Base-by-base conservation (phyloP, 2,797 vertebrate species). In the Crax fasciolata region DNA sequence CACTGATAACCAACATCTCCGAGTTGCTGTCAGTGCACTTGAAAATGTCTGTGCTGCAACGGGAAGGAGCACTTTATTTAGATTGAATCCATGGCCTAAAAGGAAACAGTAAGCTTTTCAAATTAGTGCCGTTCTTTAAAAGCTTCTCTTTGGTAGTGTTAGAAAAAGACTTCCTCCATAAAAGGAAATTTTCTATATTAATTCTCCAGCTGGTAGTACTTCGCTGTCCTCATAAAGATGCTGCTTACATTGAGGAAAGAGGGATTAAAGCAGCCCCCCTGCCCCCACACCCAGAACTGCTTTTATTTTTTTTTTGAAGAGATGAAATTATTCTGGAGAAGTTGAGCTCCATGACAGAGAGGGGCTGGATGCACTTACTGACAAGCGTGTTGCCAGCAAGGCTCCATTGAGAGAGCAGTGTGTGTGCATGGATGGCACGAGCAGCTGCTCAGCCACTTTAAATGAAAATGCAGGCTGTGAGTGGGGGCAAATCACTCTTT, bases 101-200 rank as follows among this genome's bases (percentile, higher is more conserved):
- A 94, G 88, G 91, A 95, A 95, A 96, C 92, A 93, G 86, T 96
- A 67, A 92, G 94, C 92, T 95, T 95, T 96, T 93, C 94, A 96
- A 85, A 94, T 96, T 90, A 93, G 72, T 76, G 74, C 44, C 15
- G 70, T 82, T 94, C 92, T 96, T 93, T 95, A 89, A 93, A 95
- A 87, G 87, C 84, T 94, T 93, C 79, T 93, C 48, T 97, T 92
- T 74, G 77, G 54, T 92, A 78, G 61, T 46, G 57, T 84, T 87
- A 77, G 90, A 83, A 95, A 97, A 96, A 90, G 52, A 77, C 70
- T 68, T 95, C 72, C 89, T 89, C 96, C 93, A 72, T 87, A 93
- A 96, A 95, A 96, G 94, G 94, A 92, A 89, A 65, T 90, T 65
- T 82, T 80, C 93, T 96, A 95, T 96, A 96, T 96, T 92, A 91